Evolutionary conservation across 92 coral and sea anemone genomes (phyloP).

Genomic region (Hydrozoanthus gracilis): DNA sequence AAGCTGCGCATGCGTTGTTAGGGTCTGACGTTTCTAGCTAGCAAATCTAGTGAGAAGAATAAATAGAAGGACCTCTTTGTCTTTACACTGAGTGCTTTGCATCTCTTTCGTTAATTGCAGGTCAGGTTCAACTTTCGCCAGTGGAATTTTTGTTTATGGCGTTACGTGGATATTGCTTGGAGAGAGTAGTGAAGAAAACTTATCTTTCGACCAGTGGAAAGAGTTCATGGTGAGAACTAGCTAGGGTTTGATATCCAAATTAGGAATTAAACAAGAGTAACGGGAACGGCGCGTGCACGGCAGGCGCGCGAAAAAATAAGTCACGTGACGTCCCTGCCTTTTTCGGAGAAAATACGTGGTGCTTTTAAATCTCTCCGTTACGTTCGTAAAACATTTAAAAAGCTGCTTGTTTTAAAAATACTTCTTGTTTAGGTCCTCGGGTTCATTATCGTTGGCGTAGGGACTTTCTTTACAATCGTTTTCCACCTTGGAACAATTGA

Average conservation of each 20-base stretch:
- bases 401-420: not conserved
- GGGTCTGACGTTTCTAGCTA: too few relatives aligned
- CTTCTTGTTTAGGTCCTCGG: constrained; percentile 22
- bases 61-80: too few relatives aligned
- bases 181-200: constrained; percentile 55
- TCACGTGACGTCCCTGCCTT: too few relatives aligned
- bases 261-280: too few relatives aligned
- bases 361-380: not conserved
- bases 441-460: constrained; percentile 28
- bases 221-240: constrained; percentile 58
- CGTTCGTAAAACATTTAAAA: not conserved
- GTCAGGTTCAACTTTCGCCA: constrained; percentile 62
- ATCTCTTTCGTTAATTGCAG: constrained; percentile 10
- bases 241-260: too few relatives aligned
- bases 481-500: constrained; percentile 24
- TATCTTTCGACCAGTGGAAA: constrained; percentile 48
- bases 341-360: not conserved
- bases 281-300: too few relatives aligned
- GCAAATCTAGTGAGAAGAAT: too few relatives aligned
- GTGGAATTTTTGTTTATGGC: constrained; percentile 64
- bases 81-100: not conserved
- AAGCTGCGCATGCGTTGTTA: too few relatives aligned
- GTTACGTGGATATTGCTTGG: constrained; percentile 69
- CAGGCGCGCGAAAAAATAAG: too few relatives aligned
- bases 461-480: constrained; percentile 1